These are phyloP conservation scores for Camelus dromedarius DNA, from an alignment of 2,113 vertebrate genomes.

Conservation along the genomic window DNA sequence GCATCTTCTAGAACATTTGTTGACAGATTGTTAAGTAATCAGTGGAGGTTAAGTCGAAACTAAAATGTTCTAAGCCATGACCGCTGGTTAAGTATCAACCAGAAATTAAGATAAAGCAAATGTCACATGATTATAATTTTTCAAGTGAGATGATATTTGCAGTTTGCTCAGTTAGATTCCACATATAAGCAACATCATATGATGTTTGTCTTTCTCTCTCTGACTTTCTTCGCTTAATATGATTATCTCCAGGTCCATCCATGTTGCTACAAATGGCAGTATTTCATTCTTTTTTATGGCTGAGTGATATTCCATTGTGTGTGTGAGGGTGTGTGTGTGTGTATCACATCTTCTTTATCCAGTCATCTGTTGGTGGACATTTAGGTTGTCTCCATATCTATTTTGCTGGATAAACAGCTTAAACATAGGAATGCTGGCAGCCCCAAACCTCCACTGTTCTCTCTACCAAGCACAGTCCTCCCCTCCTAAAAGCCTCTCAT, in stretches of 20 bases:
- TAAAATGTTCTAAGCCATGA: not conserved
- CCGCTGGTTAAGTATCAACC: not conserved
- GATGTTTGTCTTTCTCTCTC: too few relatives aligned
- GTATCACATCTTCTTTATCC: too few relatives aligned
- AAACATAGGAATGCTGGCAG: not conserved
- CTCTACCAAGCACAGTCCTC: not conserved
- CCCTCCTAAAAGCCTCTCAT: not conserved
- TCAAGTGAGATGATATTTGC: not conserved
- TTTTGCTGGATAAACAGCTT: not conserved
- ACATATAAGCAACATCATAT: too few relatives aligned
- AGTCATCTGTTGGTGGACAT: too few relatives aligned
- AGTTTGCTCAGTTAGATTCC: not conserved
- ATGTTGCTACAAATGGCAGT: too few relatives aligned
- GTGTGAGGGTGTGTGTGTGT: too few relatives aligned
- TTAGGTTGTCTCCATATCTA: too few relatives aligned
- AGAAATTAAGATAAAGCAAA: conserved; percentile 31
- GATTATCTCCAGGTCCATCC: too few relatives aligned
- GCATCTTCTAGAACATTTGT: not conserved
- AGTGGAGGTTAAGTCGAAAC: not conserved
- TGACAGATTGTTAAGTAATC: not conserved
- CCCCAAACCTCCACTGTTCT: not conserved
- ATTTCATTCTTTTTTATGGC: too few relatives aligned
- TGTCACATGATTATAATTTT: not conserved
- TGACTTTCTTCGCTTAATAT: too few relatives aligned
- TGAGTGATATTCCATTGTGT: too few relatives aligned